These are phyloP conservation scores for Clarias laeviceps DNA, from an alignment of 2,797 vertebrate genomes.

Conservation along the genomic window DNA sequence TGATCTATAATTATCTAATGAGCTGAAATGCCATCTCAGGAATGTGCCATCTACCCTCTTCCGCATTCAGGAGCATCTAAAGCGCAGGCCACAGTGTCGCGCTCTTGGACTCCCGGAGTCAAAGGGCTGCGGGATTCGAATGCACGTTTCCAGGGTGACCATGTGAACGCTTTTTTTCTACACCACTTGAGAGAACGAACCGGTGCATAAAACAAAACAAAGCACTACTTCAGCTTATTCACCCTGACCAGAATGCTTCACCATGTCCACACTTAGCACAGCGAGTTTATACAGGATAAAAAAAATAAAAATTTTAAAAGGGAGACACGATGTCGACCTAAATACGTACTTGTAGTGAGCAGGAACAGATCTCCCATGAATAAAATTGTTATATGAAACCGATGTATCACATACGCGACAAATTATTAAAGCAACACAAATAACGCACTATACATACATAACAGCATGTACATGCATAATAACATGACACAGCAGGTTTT, in stretches of 20 bases:
- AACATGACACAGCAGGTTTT: background rate
- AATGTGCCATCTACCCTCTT: background rate
- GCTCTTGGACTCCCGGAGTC: background rate
- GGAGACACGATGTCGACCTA: background rate
- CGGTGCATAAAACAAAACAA: background rate
- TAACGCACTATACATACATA: no score
- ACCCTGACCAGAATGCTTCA: background rate
- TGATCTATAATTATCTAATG: constrained; percentile 5
- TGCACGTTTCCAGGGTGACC: no score
- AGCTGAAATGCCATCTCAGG: background rate
- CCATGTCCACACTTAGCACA: background rate
- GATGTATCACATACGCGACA: background rate
- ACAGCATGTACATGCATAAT: no score
- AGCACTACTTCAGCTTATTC: background rate
- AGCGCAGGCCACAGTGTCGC: background rate
- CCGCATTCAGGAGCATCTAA: background rate
- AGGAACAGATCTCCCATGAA: background rate
- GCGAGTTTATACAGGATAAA: background rate
- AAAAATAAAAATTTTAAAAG: no score
- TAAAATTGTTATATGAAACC: background rate
- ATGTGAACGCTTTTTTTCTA: background rate
- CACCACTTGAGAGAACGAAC: background rate
- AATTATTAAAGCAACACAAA: background rate
- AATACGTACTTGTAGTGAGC: background rate
- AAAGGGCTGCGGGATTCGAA: background rate